Evolutionary conservation across 2,888 invertebrate species (phyloP).

Genomic region (Amphipyra tragopoginis): DNA sequence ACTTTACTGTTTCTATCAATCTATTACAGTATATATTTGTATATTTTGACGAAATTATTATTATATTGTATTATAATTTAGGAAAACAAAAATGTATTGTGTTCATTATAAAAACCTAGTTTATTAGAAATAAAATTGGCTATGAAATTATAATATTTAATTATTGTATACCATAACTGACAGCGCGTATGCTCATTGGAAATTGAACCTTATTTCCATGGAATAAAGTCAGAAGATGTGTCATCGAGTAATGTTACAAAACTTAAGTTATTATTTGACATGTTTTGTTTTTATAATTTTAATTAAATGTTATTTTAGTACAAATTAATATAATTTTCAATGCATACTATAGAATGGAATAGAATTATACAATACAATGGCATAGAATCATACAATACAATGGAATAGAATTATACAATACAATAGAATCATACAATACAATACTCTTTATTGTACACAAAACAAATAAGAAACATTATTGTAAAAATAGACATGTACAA

Average conservation of each 20-base stretch:
- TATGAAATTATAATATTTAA: background rate
- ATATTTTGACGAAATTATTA: constrained; percentile 46
- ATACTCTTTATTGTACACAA: too few relatives aligned
- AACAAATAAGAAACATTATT: too few relatives aligned
- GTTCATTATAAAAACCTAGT: constrained; percentile 27
- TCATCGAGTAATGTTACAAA: too few relatives aligned
- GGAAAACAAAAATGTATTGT: constrained; percentile 32
- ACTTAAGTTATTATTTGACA: background rate
- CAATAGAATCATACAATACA: constrained; percentile 4
- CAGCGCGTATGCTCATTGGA: background rate
- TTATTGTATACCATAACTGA: constrained; percentile 7
- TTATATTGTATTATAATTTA: constrained; percentile 32
- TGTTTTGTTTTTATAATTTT: constrained; percentile 17
- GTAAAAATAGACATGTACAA: too few relatives aligned
- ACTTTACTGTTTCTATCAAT: constrained; percentile 8
- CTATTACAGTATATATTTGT: constrained; percentile 28
- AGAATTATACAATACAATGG: too few relatives aligned
- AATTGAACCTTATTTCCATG: too few relatives aligned
- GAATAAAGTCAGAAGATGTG: too few relatives aligned
- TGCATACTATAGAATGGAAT: background rate
- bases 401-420: too few relatives aligned
- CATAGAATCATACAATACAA: constrained; percentile 4
- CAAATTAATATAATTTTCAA: constrained; percentile 9
- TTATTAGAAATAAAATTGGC: constrained; percentile 21
- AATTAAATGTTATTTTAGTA: constrained; percentile 33